These are phyloP conservation scores for Drosophila mimetica DNA, from an alignment of 2,888 invertebrate species.

Conservation along the genomic window DNA sequence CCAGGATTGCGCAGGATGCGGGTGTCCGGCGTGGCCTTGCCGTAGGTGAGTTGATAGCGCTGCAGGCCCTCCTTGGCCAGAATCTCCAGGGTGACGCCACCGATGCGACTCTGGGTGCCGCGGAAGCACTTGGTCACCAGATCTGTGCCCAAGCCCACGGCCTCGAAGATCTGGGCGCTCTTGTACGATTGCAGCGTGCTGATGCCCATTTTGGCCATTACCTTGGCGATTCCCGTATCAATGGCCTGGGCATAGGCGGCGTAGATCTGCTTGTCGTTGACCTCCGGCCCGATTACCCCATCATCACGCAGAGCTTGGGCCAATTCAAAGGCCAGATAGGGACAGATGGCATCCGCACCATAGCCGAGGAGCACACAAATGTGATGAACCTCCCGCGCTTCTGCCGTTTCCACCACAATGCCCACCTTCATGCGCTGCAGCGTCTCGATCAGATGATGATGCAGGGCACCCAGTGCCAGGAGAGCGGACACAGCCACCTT, in stretches of 20 bases:
- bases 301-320: slow-evolving; percentile 94
- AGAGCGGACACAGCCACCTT: slow-evolving; percentile 92
- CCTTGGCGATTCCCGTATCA: slow-evolving; percentile 95
- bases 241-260: slow-evolving; percentile 95
- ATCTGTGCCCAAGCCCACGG: slow-evolving; percentile 96
- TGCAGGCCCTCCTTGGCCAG: slow-evolving; percentile 94
- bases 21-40: slow-evolving; percentile 87
- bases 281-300: slow-evolving; percentile 90
- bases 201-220: slow-evolving; percentile 99
- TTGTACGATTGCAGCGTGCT: slow-evolving; percentile 99
- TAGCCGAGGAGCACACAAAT: slow-evolving; percentile 97
- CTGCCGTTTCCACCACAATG: slow-evolving; percentile 97
- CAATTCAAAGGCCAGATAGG: slow-evolving; percentile 97
- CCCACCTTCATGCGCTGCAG: slow-evolving; percentile 98
- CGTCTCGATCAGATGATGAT: slow-evolving; percentile 97
- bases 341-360: slow-evolving; percentile 99
- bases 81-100: slow-evolving; percentile 96
- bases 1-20: slow-evolving; percentile 93
- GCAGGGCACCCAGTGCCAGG: slow-evolving; percentile 95
- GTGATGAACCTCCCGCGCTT: slow-evolving; percentile 98
- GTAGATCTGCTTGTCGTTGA: slow-evolving; percentile 93
- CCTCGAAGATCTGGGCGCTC: slow-evolving; percentile 99
- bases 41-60: slow-evolving; percentile 90
- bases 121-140: slow-evolving; percentile 97
- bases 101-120: slow-evolving; percentile 89